Base-by-base conservation (phyloP, 2,113 vertebrate species). In the Cnemophilus loriae region DNA sequence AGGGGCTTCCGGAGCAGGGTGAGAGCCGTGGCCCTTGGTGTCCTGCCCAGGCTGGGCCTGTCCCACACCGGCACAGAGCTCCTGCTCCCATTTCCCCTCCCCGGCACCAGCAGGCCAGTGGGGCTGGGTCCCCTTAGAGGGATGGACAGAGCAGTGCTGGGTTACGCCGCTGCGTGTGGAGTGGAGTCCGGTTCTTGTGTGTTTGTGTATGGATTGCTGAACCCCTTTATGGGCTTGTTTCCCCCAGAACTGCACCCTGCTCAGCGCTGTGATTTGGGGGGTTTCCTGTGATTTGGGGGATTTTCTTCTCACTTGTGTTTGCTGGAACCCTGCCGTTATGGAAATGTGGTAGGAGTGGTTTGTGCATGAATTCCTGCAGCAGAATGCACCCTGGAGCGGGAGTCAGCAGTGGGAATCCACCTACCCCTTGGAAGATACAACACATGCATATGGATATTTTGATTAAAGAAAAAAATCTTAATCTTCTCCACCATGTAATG, bases 401-500 rank as follows among this genome's bases (percentile, higher is more conserved):
- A 87, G 83, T 73, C 95, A 95, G 77, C 91, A 85, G 17, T 90
- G 90, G 76, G 87, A 97, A 97, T 97, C 74, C 88, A 88, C 68
- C 87, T 56, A 33, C 86, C 67, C 33, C 41, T 44, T 80, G 61
- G 78, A 95, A 91, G 69, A 74, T 94, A 68, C 75, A 95, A n/a
- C 69, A 61, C 91, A 97, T 96, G 89, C 92, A 97, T 97, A 97
- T 97, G 94, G 91, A 86, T 98, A 89, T 97, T 97, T 97, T 97
- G 93, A 97, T 97, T 97, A 98, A 97, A 93, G 93, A 57, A 91
- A 95, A 95, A 95, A 96, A 95, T 68, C 70, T 95, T 97, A 95
- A 97, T 97, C 91, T 96, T 98, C 96, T 95, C 98, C 97, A 95
- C 97, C 35, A 71, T 97, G 82, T 97, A 97, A 97, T 97, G 95